Conservation (phyloP, 2,113 vertebrate genomes). For the Accipiter virgatus region DNA sequence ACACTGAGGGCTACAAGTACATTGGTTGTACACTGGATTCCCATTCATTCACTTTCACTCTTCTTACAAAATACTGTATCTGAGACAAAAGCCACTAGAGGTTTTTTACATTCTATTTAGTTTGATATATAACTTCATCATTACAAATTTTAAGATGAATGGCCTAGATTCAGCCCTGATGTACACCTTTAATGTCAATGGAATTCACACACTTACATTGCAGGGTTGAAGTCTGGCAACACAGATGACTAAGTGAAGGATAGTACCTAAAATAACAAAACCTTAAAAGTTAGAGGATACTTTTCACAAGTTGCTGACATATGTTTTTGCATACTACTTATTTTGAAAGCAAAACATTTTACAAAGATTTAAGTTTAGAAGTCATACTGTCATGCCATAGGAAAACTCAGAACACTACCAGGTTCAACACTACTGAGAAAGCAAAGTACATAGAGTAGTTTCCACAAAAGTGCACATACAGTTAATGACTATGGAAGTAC, state of each 20-base stretch:
- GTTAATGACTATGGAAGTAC: constrained; percentile 37
- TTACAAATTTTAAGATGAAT: not conserved
- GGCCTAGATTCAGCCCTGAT: not conserved
- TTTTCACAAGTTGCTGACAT: not conserved
- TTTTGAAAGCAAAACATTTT: constrained; percentile 65
- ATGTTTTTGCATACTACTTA: not conserved
- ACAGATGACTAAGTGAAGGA: not conserved
- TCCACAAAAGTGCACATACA: constrained; percentile 60
- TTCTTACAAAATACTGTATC: not conserved
- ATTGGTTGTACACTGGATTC: not conserved
- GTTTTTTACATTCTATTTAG: not conserved
- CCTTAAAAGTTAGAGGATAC: not conserved
- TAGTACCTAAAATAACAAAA: not conserved
- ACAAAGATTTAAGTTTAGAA: constrained; percentile 53
- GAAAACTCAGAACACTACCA: constrained; percentile 25
- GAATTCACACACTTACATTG: not conserved
- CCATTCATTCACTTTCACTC: not conserved
- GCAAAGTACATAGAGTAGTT: constrained; percentile 66
- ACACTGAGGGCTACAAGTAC: not conserved
- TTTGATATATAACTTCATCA: not conserved
- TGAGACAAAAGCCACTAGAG: not conserved
- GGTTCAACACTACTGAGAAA: constrained; percentile 51
- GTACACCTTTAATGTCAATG: not conserved
- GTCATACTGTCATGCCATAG: constrained; percentile 32
- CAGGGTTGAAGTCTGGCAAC: not conserved